These are phyloP conservation scores for Prorops nasuta DNA, from an alignment of 1,140 invertebrate genomes.

Conservation along the genomic window DNA sequence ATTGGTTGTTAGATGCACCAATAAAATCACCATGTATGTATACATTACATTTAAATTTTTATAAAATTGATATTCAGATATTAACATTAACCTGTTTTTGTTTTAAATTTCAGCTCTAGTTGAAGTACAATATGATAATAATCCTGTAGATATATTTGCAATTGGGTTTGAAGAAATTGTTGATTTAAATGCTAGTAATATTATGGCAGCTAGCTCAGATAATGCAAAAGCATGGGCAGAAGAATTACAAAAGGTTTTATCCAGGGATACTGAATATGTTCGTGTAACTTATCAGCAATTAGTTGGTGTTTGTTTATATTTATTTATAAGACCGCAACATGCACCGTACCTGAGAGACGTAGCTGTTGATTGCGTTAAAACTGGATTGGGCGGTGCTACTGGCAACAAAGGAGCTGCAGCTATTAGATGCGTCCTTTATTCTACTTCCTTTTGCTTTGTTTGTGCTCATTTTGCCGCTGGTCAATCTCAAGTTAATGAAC, in stretches of 20 bases:
- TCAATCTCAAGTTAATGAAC: slow-evolving; percentile 91
- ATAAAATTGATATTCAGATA: slow-evolving; percentile 1
- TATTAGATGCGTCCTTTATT: slow-evolving; percentile 87
- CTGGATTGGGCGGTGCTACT: slow-evolving; percentile 92
- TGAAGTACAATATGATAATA: slow-evolving; percentile 59
- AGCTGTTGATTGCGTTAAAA: slow-evolving; percentile 94
- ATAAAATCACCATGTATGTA: slow-evolving; percentile 53
- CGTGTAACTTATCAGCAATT: slow-evolving; percentile 93
- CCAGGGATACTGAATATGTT: slow-evolving; percentile 85
- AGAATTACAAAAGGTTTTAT: slow-evolving; percentile 90
- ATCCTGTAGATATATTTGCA: slow-evolving; percentile 88
- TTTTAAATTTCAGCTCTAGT: slow-evolving; percentile 56
- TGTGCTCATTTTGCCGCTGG: slow-evolving; percentile 99
- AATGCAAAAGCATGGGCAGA: slow-evolving; percentile 96
- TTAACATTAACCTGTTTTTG: neutral
- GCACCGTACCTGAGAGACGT: slow-evolving; percentile 88
- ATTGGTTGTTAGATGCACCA: slow-evolving; percentile 89
- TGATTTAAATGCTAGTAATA: slow-evolving; percentile 97
- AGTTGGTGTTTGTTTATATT: slow-evolving; percentile 95
- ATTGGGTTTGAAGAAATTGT: slow-evolving; percentile 99
- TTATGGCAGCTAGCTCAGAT: slow-evolving; percentile 93
- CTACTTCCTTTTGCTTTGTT: slow-evolving; percentile 94
- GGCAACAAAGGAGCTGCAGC: slow-evolving; percentile 97
- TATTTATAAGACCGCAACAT: slow-evolving; percentile 88
- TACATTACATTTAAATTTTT: neutral